Conservation (phyloP, 2,113 vertebrate species). For the Actenoides hombroni region DNA sequence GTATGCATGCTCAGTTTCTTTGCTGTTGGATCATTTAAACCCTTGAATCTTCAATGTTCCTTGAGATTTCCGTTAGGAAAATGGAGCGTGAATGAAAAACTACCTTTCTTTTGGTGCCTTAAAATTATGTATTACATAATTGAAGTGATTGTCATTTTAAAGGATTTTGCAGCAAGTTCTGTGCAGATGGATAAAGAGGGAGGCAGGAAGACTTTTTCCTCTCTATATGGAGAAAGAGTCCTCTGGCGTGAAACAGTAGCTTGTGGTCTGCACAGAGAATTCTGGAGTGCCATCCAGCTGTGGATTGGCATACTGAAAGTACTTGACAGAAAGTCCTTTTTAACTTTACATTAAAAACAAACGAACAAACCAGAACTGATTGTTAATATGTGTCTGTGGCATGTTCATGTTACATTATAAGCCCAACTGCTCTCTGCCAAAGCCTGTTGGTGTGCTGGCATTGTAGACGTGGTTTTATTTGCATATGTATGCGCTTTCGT, state of each 20-base stretch:
- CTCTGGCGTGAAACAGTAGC: neutral
- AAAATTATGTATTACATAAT: neutral
- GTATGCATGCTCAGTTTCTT: neutral
- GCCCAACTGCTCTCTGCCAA: neutral
- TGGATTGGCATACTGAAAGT: neutral
- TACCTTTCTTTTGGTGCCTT: neutral
- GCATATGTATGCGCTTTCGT: rapidly evolving
- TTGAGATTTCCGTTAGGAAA: neutral
- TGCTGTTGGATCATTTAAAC: neutral
- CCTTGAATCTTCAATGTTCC: neutral
- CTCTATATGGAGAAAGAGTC: neutral
- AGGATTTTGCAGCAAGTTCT: neutral
- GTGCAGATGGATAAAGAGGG: neutral
- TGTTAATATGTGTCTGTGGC: neutral
- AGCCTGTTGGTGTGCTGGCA: neutral
- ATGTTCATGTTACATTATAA: neutral
- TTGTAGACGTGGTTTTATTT: rapidly evolving
- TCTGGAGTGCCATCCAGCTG: neutral
- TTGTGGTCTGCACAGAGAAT: neutral
- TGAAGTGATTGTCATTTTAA: neutral
- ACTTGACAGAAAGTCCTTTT: neutral
- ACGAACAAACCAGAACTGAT: neutral
- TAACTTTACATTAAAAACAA: neutral
- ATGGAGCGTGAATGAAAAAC: neutral
- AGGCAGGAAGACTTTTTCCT: neutral